A percentile compares a stretch with the other conserved stretches of the same genome.
Conservation (phyloP, 2,113 vertebrate genomes). For the Myocastor coypus region DNA sequence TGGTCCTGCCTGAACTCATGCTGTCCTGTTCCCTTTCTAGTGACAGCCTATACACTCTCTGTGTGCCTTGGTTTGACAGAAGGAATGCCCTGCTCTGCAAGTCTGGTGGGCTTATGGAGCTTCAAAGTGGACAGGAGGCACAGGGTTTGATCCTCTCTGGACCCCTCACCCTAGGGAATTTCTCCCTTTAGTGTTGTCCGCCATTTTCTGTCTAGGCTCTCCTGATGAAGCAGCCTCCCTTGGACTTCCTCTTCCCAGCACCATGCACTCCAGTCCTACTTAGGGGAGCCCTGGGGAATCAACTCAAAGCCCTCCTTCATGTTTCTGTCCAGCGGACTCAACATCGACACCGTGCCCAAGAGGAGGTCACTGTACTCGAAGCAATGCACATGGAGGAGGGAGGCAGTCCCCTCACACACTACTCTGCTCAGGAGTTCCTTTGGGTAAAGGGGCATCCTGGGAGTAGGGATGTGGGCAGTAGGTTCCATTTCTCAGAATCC, state of each 20-base stretch:
- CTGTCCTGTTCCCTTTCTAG: neutral
- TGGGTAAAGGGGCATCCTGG: constrained; percentile 82
- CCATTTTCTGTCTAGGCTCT: no score
- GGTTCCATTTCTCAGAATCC: accelerated
- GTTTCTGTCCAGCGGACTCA: neutral
- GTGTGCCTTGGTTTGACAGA: neutral
- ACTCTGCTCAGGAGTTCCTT: constrained; percentile 66
- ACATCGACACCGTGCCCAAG: constrained; percentile 77
- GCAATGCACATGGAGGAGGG: constrained; percentile 74
- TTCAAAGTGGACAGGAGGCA: neutral
- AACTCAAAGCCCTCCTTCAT: constrained; percentile 10
- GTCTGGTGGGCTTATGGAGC: neutral
- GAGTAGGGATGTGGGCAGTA: neutral
- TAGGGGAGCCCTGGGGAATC: constrained; percentile 32
- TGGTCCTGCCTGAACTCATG: neutral
- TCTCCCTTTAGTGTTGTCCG: neutral
- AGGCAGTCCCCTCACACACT: constrained; percentile 82
- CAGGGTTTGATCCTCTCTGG: accelerated
- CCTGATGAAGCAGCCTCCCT: neutral
- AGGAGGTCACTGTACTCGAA: constrained; percentile 80
- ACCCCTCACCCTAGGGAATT: accelerated
- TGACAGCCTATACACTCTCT: neutral
- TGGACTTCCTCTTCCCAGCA: accelerated
- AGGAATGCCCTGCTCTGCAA: neutral
- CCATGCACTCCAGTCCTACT: neutral